Evolutionary conservation across 1,140 invertebrate genomes (phyloP), one percentile per base, ranked within the genome.

Genomic region (Drosophila subpulchrella): DNA sequence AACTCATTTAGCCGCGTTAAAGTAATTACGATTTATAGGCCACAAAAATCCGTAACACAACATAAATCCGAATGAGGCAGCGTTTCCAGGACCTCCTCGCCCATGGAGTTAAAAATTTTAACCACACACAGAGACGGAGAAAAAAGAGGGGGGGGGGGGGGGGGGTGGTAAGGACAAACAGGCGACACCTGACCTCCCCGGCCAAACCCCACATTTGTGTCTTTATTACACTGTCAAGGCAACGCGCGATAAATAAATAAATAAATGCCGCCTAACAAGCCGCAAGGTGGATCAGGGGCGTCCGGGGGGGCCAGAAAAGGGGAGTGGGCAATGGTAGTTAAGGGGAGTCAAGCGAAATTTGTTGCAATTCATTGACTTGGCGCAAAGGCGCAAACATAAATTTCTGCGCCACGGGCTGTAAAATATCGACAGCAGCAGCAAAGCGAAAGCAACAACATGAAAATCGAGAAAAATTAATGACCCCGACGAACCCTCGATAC

Each of bases 21-120:
- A 86, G 83, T 86, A 86, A 86, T 86, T 86, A 86, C 83, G 85
- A 86, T 86, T 86, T 86, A 86, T 86, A 86, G 83, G 83, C 84
- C 75, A 86, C 83, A 86, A 86, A 86, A 86, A 86, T 86, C 84
- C 83, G 83, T 88, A 86, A 83, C 84, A 86, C 83, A 83, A 86
- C 83, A 86, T 86, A 86, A 86, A 86, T 86, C 83, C 83, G 86
- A 86, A 88, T 86, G 83, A 86, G 85, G 55, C 70, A 54, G 42
- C 66, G 39, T n/a, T 68, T n/a, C 41, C 7, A 8, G 32, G 32
- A 34, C 10, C 44, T 11, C 10, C 3, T 11, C 11, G 41, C 38
- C 48, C 50, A 39, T 34, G 50, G 70, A 82, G 82, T 83, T 86
- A 88, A 86, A 88, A 86, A 56, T 86, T 86, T 86, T 88, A 86